phyloP scores from a whole-genome alignment of 2,888 invertebrate genomes.

The Campoplex capitator region DNA sequence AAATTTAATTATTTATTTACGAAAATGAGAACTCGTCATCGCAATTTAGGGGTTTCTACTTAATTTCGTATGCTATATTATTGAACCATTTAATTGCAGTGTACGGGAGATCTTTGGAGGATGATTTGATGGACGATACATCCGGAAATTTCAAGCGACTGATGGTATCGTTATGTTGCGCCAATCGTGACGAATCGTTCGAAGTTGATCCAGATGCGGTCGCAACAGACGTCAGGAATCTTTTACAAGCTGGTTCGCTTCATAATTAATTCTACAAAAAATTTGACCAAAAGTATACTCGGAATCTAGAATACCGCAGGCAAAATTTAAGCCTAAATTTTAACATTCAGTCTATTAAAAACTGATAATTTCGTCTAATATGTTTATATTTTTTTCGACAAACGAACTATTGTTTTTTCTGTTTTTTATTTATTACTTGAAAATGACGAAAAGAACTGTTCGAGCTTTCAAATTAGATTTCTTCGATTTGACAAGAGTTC shows the following conservation, averaged over 20 bases:
- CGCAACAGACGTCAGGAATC: constrained; percentile 92
- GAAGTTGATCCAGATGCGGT: constrained; percentile 90
- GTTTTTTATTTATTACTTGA: no score
- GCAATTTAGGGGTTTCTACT: not conserved
- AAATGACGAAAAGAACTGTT: no score
- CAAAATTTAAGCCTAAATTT: not conserved
- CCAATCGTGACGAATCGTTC: constrained; percentile 92
- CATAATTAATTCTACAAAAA: not conserved
- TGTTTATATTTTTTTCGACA: no score
- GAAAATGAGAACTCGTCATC: not conserved
- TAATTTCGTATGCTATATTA: not conserved
- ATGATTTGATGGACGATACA: constrained; percentile 94
- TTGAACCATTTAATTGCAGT: constrained; percentile 85
- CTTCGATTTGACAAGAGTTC: not conserved
- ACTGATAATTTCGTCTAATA: no score
- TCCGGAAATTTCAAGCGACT: constrained; percentile 96
- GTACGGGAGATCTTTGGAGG: constrained; percentile 92
- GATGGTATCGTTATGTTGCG: constrained; percentile 93
- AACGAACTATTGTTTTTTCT: no score
- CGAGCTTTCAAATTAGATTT: no score
- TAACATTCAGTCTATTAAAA: not conserved
- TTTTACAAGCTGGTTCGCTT: constrained; percentile 90
- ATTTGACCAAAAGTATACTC: no score
- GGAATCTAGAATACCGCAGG: not conserved
- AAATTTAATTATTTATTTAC: not conserved